Evolutionary conservation across 2,113 vertebrate species (phyloP).

Genomic region (Cochlearius cochlearius): DNA sequence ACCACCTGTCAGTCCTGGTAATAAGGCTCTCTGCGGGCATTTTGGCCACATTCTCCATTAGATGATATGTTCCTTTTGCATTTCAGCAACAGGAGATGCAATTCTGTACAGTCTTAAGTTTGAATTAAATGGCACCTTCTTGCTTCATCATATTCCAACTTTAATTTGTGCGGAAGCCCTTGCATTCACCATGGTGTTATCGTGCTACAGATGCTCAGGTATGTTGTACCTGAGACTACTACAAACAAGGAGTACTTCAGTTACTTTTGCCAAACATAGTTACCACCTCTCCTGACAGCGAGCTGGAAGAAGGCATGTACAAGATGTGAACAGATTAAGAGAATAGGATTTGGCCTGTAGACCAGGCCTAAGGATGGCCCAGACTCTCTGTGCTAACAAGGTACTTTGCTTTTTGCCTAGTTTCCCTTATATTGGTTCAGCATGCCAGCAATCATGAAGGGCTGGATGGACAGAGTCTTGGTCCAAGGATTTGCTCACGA

Average conservation of each 20-base stretch:
- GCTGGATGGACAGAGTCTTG: constrained; percentile 80
- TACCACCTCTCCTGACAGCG: not conserved
- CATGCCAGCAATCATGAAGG: constrained; percentile 78
- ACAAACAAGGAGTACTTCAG: not conserved
- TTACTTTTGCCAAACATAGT: not conserved
- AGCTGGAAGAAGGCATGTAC: not conserved
- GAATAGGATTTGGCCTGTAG: not conserved
- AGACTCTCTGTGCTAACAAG: not conserved
- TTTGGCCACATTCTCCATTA: not conserved
- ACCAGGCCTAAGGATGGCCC: not conserved
- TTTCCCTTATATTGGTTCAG: constrained; percentile 80
- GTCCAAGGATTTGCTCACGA: constrained; percentile 75
- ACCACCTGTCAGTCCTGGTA: not conserved
- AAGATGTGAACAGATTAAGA: not conserved
- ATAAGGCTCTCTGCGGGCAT: not conserved
- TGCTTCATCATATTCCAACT: not conserved
- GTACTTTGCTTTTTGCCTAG: constrained; percentile 30
- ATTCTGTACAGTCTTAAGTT: not conserved
- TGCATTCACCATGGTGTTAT: not conserved
- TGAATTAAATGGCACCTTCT: not conserved
- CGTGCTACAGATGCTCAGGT: not conserved
- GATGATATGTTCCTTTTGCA: not conserved
- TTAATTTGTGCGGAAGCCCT: not conserved
- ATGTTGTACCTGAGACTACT: not conserved
- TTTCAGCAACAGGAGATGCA: not conserved